These are phyloP conservation scores for Temnothorax unifasciatus DNA, from an alignment of 2,888 invertebrate species.

Conservation along the genomic window DNA sequence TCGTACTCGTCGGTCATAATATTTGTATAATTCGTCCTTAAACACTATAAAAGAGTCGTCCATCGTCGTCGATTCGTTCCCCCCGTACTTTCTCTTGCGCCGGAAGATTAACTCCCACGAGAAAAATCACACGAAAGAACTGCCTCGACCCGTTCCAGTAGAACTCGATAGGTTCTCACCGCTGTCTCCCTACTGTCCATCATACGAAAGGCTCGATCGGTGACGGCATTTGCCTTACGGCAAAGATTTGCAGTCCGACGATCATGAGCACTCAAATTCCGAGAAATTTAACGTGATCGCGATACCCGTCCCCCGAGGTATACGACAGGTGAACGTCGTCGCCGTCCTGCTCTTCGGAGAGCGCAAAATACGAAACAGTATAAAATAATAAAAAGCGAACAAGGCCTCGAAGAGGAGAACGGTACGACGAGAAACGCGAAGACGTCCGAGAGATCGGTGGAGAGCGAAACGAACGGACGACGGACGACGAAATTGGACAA, in stretches of 20 bases:
- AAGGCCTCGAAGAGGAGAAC: slow-evolving; percentile 49
- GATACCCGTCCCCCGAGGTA: background rate
- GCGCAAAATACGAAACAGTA: slow-evolving; percentile 18
- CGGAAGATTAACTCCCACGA: background rate
- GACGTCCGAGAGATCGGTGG: background rate
- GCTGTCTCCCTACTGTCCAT: background rate
- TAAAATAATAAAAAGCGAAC: slow-evolving; percentile 23
- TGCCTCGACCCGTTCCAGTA: background rate
- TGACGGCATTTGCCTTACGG: background rate
- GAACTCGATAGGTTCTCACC: slow-evolving; percentile 4
- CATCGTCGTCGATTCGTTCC: slow-evolving; percentile 11
- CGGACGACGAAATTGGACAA: slow-evolving; percentile 60
- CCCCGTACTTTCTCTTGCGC: slow-evolving; percentile 1
- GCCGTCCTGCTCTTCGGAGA: slow-evolving; percentile 12
- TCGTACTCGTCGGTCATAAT: slow-evolving; percentile 44
- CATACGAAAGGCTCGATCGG: slow-evolving; percentile 1
- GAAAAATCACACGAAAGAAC: slow-evolving; percentile 11
- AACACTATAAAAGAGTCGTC: slow-evolving; percentile 19
- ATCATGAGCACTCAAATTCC: background rate
- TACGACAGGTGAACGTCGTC: background rate
- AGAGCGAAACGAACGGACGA: slow-evolving; percentile 46
- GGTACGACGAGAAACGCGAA: slow-evolving; percentile 62
- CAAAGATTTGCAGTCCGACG: slow-evolving; percentile 13
- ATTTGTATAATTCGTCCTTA: slow-evolving; percentile 28
- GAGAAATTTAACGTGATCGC: background rate